Base-by-base conservation (phyloP, 2,113 vertebrate genomes). In the Hymenochirus boettgeri region DNA sequence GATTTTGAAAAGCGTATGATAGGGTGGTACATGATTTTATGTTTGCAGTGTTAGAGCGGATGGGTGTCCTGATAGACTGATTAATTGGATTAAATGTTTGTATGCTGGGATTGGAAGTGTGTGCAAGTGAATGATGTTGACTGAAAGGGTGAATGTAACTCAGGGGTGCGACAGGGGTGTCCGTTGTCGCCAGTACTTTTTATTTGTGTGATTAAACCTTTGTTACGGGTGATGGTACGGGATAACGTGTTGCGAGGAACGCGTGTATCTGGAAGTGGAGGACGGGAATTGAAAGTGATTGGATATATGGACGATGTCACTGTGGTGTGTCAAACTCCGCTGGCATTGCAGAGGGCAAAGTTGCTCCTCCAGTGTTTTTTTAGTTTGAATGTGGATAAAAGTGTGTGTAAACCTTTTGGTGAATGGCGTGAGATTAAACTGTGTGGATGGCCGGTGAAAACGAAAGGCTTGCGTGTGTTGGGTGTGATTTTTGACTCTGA, bases 1-100 rank as follows among this genome's bases (percentile, higher is more conserved):
- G n/a, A n/a, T 13, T 61, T 61, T 24, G 46, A 61, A 52, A 52
- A 25, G 29, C 29, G 5, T 31, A 31, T 31, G 29, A 31, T 31
- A 5, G 29, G 10, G 50, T 61, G 1, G 1, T 12, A 13, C 59
- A 62, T 62, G 19, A 4, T 5, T 62, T 35, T 62, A 3, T 19
- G 50, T 51, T 50, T 31, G 24, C 9, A 4, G 59, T 61, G 2
- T 22, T 61, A 8, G n/a, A 17, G 3, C 31, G 3, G 19, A 48
- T 61, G 45, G 45, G 58, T 1, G 9, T 48, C 2, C 45, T 18
- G 2, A 6, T 6, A 1, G 1, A 12, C 10, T 35, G 2, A 3
- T 35, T 11, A 35, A 35, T 7, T 1, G 33, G 10, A 35, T 35
- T 11, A 35, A 35, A 7, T 9, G 10, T 35, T 35, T 35, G 15